Percentiles rank a stretch among this genome's conserved stretches.
phyloP scores from a whole-genome alignment of 2,113 vertebrate genomes.

The Poeciliopsis turrubarensis region DNA sequence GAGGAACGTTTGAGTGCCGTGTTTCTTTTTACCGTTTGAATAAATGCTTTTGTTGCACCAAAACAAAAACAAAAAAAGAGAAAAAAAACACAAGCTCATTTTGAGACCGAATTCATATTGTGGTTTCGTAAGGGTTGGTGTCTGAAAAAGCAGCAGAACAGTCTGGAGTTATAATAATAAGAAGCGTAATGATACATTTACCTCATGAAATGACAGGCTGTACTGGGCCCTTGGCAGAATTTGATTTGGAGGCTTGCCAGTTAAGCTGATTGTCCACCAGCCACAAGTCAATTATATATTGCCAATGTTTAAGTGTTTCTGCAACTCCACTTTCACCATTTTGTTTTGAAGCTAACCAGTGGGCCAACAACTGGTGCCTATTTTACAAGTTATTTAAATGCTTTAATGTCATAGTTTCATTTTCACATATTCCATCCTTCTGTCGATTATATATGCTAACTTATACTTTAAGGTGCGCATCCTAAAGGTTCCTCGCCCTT shows the following conservation, averaged over 20 bases:
- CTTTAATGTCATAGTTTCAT: background rate
- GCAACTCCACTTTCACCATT: too few relatives aligned
- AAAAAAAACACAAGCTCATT: background rate
- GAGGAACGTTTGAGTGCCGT: background rate
- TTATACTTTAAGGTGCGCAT: background rate
- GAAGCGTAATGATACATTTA: background rate
- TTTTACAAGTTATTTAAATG: background rate
- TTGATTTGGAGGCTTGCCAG: too few relatives aligned
- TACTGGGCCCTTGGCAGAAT: too few relatives aligned
- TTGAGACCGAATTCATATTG: conserved; percentile 16
- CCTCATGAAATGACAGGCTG: too few relatives aligned
- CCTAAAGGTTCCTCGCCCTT: too few relatives aligned
- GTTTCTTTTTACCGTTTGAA: background rate
- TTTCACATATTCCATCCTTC: background rate
- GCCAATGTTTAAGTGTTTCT: too few relatives aligned
- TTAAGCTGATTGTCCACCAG: too few relatives aligned
- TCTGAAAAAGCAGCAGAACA: background rate
- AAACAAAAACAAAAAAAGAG: background rate
- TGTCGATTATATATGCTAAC: background rate
- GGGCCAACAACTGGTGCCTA: too few relatives aligned
- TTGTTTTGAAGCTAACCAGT: too few relatives aligned
- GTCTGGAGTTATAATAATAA: background rate
- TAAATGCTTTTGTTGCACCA: background rate
- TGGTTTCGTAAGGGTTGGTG: background rate
- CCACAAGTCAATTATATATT: too few relatives aligned